These are phyloP conservation scores for Athetis lepigone DNA, from an alignment of 2,888 invertebrate genomes.

Conservation along the genomic window DNA sequence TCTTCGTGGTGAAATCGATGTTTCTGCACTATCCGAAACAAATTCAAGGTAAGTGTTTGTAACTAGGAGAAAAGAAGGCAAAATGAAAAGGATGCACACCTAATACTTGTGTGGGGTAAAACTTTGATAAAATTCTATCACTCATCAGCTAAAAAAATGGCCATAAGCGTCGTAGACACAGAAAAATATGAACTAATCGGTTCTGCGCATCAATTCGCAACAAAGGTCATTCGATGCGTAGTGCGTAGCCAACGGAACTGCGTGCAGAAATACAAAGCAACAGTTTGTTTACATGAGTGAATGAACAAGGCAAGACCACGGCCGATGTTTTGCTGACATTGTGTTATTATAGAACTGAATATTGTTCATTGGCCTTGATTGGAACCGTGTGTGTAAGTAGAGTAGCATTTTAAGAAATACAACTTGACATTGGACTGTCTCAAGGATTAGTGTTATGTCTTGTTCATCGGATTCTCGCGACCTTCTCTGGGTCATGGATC, in stretches of 20 bases:
- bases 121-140: neutral
- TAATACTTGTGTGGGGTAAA: no score
- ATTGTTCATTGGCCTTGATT: conserved; percentile 3
- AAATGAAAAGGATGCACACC: no score
- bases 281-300: conserved; percentile 43
- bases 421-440: neutral
- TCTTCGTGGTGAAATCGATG: neutral
- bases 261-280: conserved; percentile 43
- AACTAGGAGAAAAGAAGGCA: no score
- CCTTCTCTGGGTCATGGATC: neutral
- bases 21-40: neutral
- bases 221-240: conserved; percentile 45
- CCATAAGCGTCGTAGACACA: neutral
- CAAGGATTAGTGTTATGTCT: neutral
- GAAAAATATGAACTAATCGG: conserved; percentile 1
- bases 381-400: neutral
- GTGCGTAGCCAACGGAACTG: conserved; percentile 44
- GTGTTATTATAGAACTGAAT: conserved; percentile 17
- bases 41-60: no score
- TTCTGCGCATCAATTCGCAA: conserved; percentile 37
- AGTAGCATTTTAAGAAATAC: neutral
- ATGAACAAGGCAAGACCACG: conserved; percentile 43
- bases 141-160: neutral
- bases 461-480: neutral
- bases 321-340: conserved; percentile 26